Evolutionary conservation across 2,797 vertebrate species (phyloP), one percentile per base, ranked within the genome.

Genomic region (Pachyuromys duprasi): DNA sequence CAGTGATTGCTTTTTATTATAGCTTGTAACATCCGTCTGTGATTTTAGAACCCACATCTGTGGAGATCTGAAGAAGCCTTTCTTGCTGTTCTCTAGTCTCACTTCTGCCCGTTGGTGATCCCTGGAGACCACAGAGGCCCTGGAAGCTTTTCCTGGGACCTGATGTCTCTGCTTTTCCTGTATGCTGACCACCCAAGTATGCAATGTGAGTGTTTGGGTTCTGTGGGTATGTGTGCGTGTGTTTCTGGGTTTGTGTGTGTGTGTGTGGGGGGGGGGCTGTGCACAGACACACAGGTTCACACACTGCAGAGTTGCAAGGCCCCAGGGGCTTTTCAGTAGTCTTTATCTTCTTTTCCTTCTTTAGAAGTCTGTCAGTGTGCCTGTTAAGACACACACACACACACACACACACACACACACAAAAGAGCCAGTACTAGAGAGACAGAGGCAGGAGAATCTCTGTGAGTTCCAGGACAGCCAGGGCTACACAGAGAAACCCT

Each of bases 41-140:
- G 60, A 81, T 69, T 84, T 87, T 74, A 87, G 49, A 72, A 60
- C 36, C 69, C 69, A 31, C 69, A 72, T 74, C 69, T 42, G n/a
- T 57, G 53, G 86, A 60, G n/a, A 87, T 39, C 69, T 74, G 69
- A 87, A 87, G 53, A 74, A 57, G 31, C 49, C 26, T 26, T 87
- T 42, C 22, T 39, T n/a, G 36, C 67, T 28, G 65, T 78, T 55
- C 65, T 33, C 24, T 11, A 69, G 86, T 70, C 62, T 92, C 62
- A 88, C 7, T 57, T 14, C 57, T 90, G 75, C n/a, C 17, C 4
- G 13, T 45, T n/a, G 42, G 14, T 57, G 31, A 78, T 26, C 62
- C 63, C 62, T 39, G n/a, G 49, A 83, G 72, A 39, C 42, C 72
- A n/a, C 63, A 67, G 39, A 49, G 63, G 81, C 39, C 28, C 42